Evolutionary conservation across 1,140 invertebrate genomes (phyloP).

Genomic region (Ericerus pela): DNA sequence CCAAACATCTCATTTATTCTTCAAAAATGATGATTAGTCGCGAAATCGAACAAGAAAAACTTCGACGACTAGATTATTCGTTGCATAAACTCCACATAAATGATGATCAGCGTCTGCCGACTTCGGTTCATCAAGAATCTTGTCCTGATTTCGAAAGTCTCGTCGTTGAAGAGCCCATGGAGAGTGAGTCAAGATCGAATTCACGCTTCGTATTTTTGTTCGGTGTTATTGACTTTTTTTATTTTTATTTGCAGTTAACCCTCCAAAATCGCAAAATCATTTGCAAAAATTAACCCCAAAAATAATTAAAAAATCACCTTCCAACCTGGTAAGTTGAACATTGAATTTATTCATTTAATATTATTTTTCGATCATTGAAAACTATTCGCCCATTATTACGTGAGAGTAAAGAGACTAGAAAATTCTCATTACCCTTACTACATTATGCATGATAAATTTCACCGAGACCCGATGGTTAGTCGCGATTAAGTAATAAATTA

Average conservation of each 20-base stretch:
- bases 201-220: neutral
- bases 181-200: neutral
- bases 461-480: slow-evolving; percentile 7
- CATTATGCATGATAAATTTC: slow-evolving; percentile 12
- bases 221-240: neutral
- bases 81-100: neutral
- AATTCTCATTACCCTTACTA: slow-evolving; percentile 4
- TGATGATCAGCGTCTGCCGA: too few species aligned
- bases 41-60: slow-evolving; percentile 57
- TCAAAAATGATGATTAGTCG: slow-evolving; percentile 56
- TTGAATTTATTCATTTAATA: too few species aligned
- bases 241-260: slow-evolving; percentile 10
- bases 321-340: neutral
- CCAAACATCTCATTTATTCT: slow-evolving; percentile 20
- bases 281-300: slow-evolving; percentile 46
- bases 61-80: slow-evolving; percentile 33
- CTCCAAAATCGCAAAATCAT: slow-evolving; percentile 40
- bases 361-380: too few species aligned
- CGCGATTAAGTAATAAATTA: slow-evolving; percentile 10
- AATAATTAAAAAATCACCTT: slow-evolving; percentile 16
- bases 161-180: neutral
- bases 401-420: too few species aligned
- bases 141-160: neutral
- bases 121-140: neutral
- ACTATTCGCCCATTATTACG: too few species aligned